A percentile compares a stretch with the other conserved stretches of the same genome.
These are phyloP conservation scores for Caracal caracal DNA, from an alignment of 2,113 vertebrate genomes.

Conservation along the genomic window DNA sequence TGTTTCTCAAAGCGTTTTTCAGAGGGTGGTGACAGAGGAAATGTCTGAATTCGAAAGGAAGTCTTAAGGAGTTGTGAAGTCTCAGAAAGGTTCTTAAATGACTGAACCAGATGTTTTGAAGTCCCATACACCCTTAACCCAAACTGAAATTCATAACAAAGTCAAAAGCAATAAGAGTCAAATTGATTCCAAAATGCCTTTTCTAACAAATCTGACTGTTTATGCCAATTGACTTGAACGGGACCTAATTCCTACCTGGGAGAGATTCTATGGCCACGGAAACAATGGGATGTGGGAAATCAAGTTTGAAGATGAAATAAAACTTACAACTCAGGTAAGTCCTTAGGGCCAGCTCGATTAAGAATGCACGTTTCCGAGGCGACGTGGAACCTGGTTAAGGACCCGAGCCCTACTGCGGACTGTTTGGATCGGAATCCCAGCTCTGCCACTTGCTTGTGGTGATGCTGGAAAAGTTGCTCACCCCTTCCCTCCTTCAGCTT, in stretches of 20 bases:
- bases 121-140: slow-evolving; percentile 65
- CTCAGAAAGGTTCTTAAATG: slow-evolving; percentile 72
- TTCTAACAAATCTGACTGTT: slow-evolving; percentile 26
- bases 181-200: slow-evolving; percentile 25
- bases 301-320: neutral
- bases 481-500: neutral
- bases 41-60: slow-evolving; percentile 66
- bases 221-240: slow-evolving; percentile 12
- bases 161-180: slow-evolving; percentile 68
- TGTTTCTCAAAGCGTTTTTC: slow-evolving; percentile 60
- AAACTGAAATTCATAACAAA: slow-evolving; percentile 71
- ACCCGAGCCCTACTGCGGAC: too few relatives aligned
- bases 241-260: neutral
- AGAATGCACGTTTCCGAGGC: neutral
- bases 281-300: neutral
- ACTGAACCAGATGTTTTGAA: slow-evolving; percentile 75
- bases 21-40: slow-evolving; percentile 49
- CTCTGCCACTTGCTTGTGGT: neutral
- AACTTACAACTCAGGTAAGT: neutral
- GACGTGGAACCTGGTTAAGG: neutral
- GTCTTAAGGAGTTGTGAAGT: slow-evolving; percentile 65
- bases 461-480: neutral
- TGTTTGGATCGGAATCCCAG: neutral
- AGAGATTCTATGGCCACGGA: neutral
- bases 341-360: neutral